phyloP scores from a whole-genome alignment of 2,888 invertebrate species.

The Aricia artaxerxes region DNA sequence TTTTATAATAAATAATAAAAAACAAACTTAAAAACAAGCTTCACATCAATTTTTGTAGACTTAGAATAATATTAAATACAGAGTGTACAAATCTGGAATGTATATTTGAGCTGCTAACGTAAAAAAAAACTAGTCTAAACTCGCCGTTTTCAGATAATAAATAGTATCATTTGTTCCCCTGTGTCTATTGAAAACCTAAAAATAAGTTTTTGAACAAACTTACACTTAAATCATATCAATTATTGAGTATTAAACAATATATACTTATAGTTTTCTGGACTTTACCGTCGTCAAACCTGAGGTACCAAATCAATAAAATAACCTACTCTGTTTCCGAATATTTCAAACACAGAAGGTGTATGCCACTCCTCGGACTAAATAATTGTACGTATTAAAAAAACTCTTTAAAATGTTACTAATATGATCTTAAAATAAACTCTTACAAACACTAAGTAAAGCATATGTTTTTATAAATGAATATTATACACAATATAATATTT shows the following conservation, averaged over 20 bases:
- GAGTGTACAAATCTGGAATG: background rate
- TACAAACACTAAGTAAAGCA: constrained; percentile 74
- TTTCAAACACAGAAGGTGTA: constrained; percentile 48
- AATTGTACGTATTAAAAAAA: constrained; percentile 61
- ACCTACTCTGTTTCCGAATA: constrained; percentile 38
- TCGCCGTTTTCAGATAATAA: background rate
- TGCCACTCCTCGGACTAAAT: constrained; percentile 51
- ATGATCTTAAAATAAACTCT: constrained; percentile 53
- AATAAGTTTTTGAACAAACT: constrained; percentile 39
- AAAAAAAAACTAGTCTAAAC: background rate
- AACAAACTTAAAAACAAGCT: background rate
- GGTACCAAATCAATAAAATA: constrained; percentile 49
- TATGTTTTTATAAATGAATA: constrained; percentile 66
- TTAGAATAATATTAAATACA: background rate
- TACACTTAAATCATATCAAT: constrained; percentile 15
- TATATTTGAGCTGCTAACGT: background rate
- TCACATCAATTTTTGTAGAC: background rate
- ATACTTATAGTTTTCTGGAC: constrained; percentile 60
- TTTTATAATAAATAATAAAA: background rate
- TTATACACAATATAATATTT: constrained; percentile 73
- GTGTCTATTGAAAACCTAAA: constrained; percentile 15
- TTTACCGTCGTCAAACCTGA: constrained; percentile 44
- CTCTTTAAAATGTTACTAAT: constrained; percentile 52
- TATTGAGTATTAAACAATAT: constrained; percentile 50
- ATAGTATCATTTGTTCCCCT: background rate